A percentile compares a stretch with the other conserved stretches of the same genome.
These are phyloP conservation scores for Zeus faber DNA, from an alignment of 2,113 vertebrate genomes.

Conservation along the genomic window DNA sequence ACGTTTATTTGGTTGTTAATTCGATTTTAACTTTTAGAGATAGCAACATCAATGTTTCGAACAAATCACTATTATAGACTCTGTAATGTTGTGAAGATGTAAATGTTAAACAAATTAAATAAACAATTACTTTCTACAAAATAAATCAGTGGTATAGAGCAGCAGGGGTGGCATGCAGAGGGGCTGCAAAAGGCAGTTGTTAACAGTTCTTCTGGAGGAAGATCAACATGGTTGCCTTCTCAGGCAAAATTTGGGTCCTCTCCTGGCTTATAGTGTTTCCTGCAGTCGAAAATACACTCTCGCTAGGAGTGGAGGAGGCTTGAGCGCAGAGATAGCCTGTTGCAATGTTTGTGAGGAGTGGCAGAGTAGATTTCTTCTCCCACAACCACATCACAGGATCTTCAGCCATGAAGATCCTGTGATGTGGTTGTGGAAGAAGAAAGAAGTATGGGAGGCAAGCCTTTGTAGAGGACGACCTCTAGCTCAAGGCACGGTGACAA, in stretches of 20 bases:
- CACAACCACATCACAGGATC: conserved; percentile 16
- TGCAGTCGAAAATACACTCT: conserved; percentile 21
- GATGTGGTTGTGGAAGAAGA: no score
- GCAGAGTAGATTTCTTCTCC: conserved; percentile 13
- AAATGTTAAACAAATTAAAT: no score
- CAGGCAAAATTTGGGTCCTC: not conserved
- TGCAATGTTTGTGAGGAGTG: conserved; percentile 11
- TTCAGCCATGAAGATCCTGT: conserved; percentile 3
- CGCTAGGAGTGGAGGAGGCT: conserved; percentile 16
- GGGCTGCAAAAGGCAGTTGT: no score
- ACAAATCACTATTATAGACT: no score
- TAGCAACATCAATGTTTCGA: no score
- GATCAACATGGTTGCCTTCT: conserved; percentile 14
- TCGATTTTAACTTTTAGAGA: no score
- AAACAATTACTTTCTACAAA: no score
- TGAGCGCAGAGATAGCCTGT: conserved; percentile 17
- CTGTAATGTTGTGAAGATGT: no score
- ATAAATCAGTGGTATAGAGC: no score
- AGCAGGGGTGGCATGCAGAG: no score
- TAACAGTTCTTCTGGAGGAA: no score
- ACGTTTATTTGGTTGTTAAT: no score
- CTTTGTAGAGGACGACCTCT: conserved; percentile 9
- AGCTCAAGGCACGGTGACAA: not conserved
- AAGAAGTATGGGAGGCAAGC: conserved; percentile 8
- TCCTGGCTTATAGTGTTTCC: conserved; percentile 15